Evolutionary conservation across 2,888 invertebrate genomes (phyloP), one percentile per base, ranked within the genome.

Genomic region (Saturnia pavonia): DNA sequence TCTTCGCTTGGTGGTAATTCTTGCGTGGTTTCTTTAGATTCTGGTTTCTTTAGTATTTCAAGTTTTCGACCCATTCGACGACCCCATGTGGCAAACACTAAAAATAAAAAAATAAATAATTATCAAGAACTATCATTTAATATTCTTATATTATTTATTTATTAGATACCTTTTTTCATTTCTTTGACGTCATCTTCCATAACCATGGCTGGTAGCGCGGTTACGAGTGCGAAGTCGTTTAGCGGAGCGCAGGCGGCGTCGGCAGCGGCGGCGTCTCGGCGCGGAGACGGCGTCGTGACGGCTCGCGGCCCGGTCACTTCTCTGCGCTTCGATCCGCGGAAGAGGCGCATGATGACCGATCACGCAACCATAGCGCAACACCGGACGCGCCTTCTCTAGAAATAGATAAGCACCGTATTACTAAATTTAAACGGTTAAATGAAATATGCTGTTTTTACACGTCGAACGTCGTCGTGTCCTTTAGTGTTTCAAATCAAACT

Each of bases 1-100:
- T 86, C 84, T 71, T 90, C 88, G 72, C 83, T 80, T 16, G 86
- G 73, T 81, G 88, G 75, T 77, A 84, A 70, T 85, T 87, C 88
- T 76, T 87, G 86, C 54, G 93, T 85, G 48, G 91, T 86, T 84
- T 96, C 95, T 87, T 96, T 95, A 65, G 95, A 89, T 70, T 96
- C 96, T 70, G 95, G 90, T 78, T 96, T 95, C 77, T 96, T 96
- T 73, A 97, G 93, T 83, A 96, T 95, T 82, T 97, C 97, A 81
- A 97, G 91, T 87, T 96, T 97, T 79, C 96, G 96, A 76, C 97
- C 96, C 96, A 97, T 96, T 76, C 96, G 95, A 74, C 96, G 95
- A 81, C 97, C 96, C 97, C 97, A 97, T 77, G 96, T 96, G 74
- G 96, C 95, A 78, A 95, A 92, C 83, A 96, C 96, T 96, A 92